Conservation (phyloP, 2,113 vertebrate species). For the Chloropsis hardwickii region DNA sequence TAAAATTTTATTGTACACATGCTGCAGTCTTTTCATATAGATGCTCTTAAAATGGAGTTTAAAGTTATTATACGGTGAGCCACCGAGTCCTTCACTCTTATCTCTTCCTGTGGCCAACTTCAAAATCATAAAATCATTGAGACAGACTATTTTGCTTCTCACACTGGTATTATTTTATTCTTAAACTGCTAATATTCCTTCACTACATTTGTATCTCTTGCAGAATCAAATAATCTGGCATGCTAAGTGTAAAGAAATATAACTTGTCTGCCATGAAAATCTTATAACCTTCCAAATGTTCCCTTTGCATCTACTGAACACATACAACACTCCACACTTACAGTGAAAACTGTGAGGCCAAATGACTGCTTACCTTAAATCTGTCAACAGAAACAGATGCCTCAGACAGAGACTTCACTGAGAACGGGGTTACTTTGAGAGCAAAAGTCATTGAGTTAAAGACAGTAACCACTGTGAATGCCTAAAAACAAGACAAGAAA, state of each 20-base stretch:
- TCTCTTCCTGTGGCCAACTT: background rate
- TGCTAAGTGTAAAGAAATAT: background rate
- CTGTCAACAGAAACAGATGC: slow-evolving; percentile 88
- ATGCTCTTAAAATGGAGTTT: background rate
- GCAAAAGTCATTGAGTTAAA: slow-evolving; percentile 97
- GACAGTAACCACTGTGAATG: slow-evolving; percentile 93
- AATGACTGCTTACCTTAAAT: slow-evolving; percentile 82
- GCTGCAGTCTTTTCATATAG: background rate
- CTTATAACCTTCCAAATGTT: background rate
- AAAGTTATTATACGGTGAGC: background rate
- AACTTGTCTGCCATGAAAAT: background rate
- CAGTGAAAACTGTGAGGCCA: background rate
- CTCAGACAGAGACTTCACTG: slow-evolving; percentile 91
- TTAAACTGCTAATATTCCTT: background rate
- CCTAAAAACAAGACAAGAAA: slow-evolving; percentile 68
- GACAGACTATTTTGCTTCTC: background rate
- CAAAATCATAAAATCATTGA: background rate
- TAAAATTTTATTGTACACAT: background rate
- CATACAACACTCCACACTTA: background rate
- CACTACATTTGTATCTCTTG: background rate
- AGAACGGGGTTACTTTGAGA: slow-evolving; percentile 92
- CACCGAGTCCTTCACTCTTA: background rate
- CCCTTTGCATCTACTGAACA: background rate
- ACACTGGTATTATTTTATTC: background rate
- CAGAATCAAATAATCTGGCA: background rate